phyloP scores from a whole-genome alignment of 2,797 vertebrate species.

The Ambastaia sidthimunki region DNA sequence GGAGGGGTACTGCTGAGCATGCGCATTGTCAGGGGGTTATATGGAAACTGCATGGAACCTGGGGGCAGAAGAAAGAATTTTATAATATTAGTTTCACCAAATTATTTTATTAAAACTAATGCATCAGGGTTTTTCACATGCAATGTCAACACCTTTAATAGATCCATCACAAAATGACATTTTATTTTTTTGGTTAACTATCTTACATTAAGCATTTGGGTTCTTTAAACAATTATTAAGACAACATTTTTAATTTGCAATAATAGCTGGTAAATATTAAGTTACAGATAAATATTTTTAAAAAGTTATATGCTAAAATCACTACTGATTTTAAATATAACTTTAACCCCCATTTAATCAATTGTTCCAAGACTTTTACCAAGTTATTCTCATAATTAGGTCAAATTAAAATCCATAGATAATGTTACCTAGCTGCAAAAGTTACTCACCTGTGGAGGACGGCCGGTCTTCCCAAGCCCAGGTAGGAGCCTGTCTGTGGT shows the following conservation, averaged over 20 bases:
- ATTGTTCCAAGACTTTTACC: not conserved
- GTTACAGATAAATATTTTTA: too few species aligned
- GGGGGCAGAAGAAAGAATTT: not conserved
- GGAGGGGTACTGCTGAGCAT: slow-evolving; percentile 94
- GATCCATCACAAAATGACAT: too few species aligned
- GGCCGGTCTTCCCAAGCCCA: slow-evolving; percentile 98
- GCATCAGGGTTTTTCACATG: too few species aligned
- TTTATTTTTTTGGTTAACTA: too few species aligned
- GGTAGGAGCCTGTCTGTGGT: slow-evolving; percentile 90
- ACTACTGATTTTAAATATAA: not conserved
- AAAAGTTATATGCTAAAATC: too few species aligned
- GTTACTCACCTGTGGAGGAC: slow-evolving; percentile 86
- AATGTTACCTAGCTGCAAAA: not conserved
- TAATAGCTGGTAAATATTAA: too few species aligned
- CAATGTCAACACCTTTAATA: too few species aligned
- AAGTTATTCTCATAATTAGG: not conserved
- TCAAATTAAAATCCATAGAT: not conserved
- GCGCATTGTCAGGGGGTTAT: slow-evolving; percentile 96
- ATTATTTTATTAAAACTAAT: too few species aligned
- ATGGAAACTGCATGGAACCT: slow-evolving; percentile 98
- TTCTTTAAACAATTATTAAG: too few species aligned
- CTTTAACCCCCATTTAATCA: not conserved
- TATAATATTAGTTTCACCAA: not conserved
- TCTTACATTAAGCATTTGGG: too few species aligned
- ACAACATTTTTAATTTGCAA: too few species aligned